Evolutionary conservation across 2,797 vertebrate genomes (phyloP).

Genomic region (Spea hammondii): DNA sequence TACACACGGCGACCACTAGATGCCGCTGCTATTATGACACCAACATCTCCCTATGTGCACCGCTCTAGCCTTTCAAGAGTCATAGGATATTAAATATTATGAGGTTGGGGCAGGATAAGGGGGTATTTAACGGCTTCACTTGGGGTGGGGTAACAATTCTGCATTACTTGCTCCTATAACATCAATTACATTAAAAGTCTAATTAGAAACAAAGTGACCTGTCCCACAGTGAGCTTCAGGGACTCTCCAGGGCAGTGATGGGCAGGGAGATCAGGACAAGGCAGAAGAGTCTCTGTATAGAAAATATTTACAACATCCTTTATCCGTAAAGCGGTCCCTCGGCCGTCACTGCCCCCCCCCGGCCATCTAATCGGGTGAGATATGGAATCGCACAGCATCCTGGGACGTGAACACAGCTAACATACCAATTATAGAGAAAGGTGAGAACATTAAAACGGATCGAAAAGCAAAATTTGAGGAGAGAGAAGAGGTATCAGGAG

Average conservation of each 20-base stretch:
- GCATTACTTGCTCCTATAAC: constrained; percentile 4
- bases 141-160: background rate
- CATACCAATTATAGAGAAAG: background rate
- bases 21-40: background rate
- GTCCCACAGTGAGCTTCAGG: background rate
- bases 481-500: background rate
- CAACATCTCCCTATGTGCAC: constrained; percentile 17
- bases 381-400: constrained; percentile 33
- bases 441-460: background rate
- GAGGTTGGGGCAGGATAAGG: no score
- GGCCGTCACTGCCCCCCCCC: constrained; percentile 31
- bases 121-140: background rate
- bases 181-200: background rate
- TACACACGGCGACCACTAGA: background rate
- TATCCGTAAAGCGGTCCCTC: constrained; percentile 36
- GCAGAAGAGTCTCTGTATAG: constrained; percentile 46
- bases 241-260: constrained; percentile 34
- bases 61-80: background rate
- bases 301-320: constrained; percentile 53
- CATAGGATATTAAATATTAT: background rate
- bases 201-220: background rate
- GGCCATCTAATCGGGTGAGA: constrained; percentile 14
- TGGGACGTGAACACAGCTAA: constrained; percentile 6
- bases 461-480: background rate
- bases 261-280: constrained; percentile 34